Evolutionary conservation across 2,797 vertebrate genomes (phyloP), one percentile per base, ranked within the genome.

Genomic region (Ataeniobius toweri): DNA sequence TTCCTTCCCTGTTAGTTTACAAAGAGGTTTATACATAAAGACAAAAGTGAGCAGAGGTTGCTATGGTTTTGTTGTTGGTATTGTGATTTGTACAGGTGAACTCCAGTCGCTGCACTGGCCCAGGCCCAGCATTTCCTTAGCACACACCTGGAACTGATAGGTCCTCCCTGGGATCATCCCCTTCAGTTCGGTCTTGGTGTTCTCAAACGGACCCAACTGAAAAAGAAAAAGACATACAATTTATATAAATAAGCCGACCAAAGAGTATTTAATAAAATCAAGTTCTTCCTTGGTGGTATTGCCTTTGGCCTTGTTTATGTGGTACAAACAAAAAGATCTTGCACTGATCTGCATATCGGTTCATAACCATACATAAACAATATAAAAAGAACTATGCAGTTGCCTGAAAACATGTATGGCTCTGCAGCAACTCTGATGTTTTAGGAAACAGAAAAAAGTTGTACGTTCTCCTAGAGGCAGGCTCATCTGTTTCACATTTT

Each of bases 81-180:
- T 50, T 73, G 89, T 94, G 76, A 90, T 55, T 3, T 80, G 78
- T 2, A 92, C 86, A 5, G 93, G 83, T 5, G 80, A 68, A 77
- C 94, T 96, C 96, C 96, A 96, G 71, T 89, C 59, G 46, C 96
- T 96, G 86, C 90, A 92, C 56, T 90, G 22, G 53, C 96, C 96
- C 56, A 94, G 63, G 78, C 89, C 93, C 87, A 96, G 85, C 59
- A 93, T 86, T 44, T 96, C 95, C 77, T 84, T 91, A 0, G 93
- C 94, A 5, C 95, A 95, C 78, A 96, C 93, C 81, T 93, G 93
- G 77, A 96, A 89, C 76, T 55, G 41, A 91, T 96, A 96, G 3
- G 72, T 73, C 59, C 89, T 79, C 3, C 93, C 93, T 0, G 89
- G 50, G 2, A 58, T 71, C 76, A 95, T 83, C 12, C 88, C 84